phyloP scores from a whole-genome alignment of 2,797 vertebrate genomes.

The Scolopax bukidnonensis region DNA sequence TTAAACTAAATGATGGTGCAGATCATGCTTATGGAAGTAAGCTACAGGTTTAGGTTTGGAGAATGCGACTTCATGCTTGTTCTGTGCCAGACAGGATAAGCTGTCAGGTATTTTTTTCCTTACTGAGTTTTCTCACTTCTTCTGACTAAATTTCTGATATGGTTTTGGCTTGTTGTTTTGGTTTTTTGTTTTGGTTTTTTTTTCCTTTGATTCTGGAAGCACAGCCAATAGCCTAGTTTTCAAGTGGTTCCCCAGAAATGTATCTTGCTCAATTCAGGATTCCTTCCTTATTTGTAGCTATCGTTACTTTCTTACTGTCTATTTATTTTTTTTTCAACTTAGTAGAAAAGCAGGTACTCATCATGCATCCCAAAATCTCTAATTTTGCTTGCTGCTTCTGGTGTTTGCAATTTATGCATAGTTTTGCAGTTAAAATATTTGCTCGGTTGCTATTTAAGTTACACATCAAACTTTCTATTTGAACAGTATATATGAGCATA shows the following conservation, averaged over 20 bases:
- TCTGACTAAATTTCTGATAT: neutral
- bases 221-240: neutral
- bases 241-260: neutral
- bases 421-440: constrained; percentile 23
- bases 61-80: neutral
- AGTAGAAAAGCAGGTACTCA: neutral
- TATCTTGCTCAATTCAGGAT: neutral
- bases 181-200: no score
- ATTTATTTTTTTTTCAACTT: neutral
- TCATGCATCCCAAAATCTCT: neutral
- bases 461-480: neutral
- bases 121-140: neutral
- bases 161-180: neutral
- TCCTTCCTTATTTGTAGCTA: neutral
- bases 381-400: neutral
- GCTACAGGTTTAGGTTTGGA: neutral
- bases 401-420: neutral
- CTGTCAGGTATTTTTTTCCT: neutral
- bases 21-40: neutral
- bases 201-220: neutral
- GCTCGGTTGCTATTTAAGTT: constrained; percentile 16
- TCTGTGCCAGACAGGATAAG: neutral
- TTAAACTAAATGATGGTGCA: fast-evolving
- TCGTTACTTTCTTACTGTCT: neutral
- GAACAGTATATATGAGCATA: neutral